Evolutionary conservation across 1,140 invertebrate species (phyloP), one percentile per base, ranked within the genome.

Genomic region (Trissolcus basalis): DNA sequence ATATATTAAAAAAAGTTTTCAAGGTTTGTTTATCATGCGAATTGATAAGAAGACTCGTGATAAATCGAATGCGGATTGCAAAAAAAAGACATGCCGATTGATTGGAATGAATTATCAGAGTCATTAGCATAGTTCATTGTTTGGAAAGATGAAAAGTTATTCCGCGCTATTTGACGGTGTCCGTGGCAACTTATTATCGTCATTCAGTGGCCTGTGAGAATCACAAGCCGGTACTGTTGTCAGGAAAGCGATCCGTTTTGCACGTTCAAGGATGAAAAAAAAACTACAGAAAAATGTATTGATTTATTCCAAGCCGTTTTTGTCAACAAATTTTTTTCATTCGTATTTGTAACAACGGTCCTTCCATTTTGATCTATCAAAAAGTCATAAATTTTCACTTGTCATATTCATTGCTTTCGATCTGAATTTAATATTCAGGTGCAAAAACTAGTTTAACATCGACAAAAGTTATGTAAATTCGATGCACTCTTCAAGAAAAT

Each of bases 121-220:
- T 61, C 59, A 74, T 82, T 77, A 81, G 70, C 69, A 70, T 61
- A 70, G 55, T 58, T 67, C 60, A 74, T 68, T 67, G 64, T 39
- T 19, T 13, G 39, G 48, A 63, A 48, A 63, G 58, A 49, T 80
- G 53, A 68, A 77, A 74, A 67, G 65, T 65, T 19, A 59, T 79
- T 77, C 36, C 41, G 59, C 56, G 53, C 72, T 73, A 77, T 68
- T 81, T 71, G 65, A 68, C 55, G 54, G 69, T 33, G 74, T 50
- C 71, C 64, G 14, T 78, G 75, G 67, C 56, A 67, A 70, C 76
- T 69, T 69, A 67, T 80, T 79, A 81, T 78, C 78, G 50, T 71
- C 63, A 44, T 80, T 82, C 78, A 78, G 80, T 80, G 68, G 53
- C 51, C 64, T 59, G 59, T 56, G 33, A 53, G 47, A 58, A 73